Base-by-base conservation (phyloP, 2,888 invertebrate species). In the Chrysolina oricalcia region DNA sequence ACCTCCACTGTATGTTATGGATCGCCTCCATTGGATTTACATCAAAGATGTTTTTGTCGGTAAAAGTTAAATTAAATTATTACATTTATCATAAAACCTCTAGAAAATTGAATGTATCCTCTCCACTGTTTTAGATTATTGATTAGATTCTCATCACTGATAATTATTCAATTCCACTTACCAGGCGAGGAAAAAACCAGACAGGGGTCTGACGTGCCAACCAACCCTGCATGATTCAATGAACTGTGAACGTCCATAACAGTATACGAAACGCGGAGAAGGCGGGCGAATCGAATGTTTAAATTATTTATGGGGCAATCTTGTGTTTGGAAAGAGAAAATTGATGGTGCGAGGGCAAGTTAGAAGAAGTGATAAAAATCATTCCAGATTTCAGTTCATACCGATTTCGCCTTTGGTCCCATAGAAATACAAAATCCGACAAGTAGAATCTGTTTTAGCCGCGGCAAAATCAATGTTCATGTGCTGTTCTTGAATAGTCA, bases 181-280 rank as follows among this genome's bases (percentile, higher is more conserved):
- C 21, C 15, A 19, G 13, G 10, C 23, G 23, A 21, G 23, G 23
- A 48, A 48, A 48, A 48, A 48, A 17, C 35, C 56, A 56, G 56
- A 56, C 56, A 56, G 23, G 19, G 56, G 56, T 56, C 23, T 56
- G 56, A 56, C 56, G 23, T 19, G 56, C 56, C 23, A 19, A 13
- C 56, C 56, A 46, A 56, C 56, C 23, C 15, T 11, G n/a, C n/a
- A n/a, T n/a, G 5, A 56, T 9, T 56, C 56, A 23, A 56, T 23
- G 56, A 15, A 56, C 23, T 21, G 56, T 56, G 56, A 56, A 56
- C 19, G 23, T 15, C 56, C 4, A 56, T 21, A 56, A 15, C 56
- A 21, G 21, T 23, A 23, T 56, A 23, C 21, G 56, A 56, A 56
- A 19, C 13, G 21, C 13, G 21, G 19, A 11, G 56, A n/a, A n/a